These are phyloP conservation scores for Drusus annulatus DNA, from an alignment of 1,140 invertebrate genomes.

Conservation along the genomic window DNA sequence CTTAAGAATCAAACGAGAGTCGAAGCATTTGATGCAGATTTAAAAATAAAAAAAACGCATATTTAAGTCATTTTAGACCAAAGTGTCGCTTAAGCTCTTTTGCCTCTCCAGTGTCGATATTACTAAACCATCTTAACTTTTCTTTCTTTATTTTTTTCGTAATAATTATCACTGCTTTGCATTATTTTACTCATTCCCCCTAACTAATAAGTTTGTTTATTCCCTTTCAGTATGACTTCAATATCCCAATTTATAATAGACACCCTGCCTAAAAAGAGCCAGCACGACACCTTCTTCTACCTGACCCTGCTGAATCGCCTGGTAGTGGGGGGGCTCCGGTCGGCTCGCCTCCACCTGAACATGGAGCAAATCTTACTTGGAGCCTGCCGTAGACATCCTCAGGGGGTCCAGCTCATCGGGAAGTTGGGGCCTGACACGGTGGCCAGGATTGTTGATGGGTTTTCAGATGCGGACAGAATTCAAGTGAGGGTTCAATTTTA, in stretches of 20 bases:
- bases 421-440: constrained; percentile 61
- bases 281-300: constrained; percentile 64
- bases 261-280: constrained; percentile 60
- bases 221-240: constrained; percentile 62
- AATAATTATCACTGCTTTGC: too few relatives aligned
- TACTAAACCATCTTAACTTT: too few relatives aligned
- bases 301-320: constrained; percentile 65
- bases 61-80: too few relatives aligned
- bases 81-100: too few relatives aligned
- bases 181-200: too few relatives aligned
- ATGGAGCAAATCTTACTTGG: constrained; percentile 66
- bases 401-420: constrained; percentile 62
- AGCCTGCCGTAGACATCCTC: constrained; percentile 63
- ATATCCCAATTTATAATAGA: constrained; percentile 63
- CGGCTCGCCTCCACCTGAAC: constrained; percentile 63
- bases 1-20: too few relatives aligned
- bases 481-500: constrained; percentile 61
- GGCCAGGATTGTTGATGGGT: constrained; percentile 65
- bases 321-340: constrained; percentile 62
- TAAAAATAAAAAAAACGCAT: too few relatives aligned
- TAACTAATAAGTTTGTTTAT: too few relatives aligned
- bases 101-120: too few relatives aligned
- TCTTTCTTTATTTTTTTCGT: too few relatives aligned
- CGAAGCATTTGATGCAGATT: too few relatives aligned
- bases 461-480: constrained; percentile 65